Percentiles rank a stretch among this genome's conserved stretches.
phyloP scores from a whole-genome alignment of 2,797 vertebrate species.

The Pristis pectinata region DNA sequence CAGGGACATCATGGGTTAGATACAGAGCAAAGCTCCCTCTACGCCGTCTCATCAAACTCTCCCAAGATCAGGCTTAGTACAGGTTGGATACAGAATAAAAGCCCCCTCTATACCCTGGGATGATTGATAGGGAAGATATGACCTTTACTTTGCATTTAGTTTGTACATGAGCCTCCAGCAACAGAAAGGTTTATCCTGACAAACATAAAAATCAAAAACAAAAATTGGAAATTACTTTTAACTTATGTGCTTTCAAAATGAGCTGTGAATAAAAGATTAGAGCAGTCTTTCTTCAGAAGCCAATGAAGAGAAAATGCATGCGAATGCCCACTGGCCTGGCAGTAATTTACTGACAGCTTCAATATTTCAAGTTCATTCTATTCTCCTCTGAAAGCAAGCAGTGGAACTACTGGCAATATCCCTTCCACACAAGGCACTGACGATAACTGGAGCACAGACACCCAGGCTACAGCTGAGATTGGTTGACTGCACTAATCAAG shows the following conservation, averaged over 20 bases:
- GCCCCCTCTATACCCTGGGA: background rate
- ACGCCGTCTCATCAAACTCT: no score
- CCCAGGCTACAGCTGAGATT: background rate
- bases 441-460: background rate
- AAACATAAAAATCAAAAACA: background rate
- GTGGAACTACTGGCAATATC: background rate
- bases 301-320: background rate
- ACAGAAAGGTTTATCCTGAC: background rate
- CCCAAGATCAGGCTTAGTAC: no score
- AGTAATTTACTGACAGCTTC: background rate
- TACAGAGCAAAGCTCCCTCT: no score
- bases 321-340: background rate
- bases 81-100: no score
- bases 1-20: no score
- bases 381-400: background rate
- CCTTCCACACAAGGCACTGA: background rate
- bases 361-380: background rate
- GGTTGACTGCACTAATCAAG: background rate
- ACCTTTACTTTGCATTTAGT: background rate
- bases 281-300: background rate
- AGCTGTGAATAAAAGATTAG: background rate
- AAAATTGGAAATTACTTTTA: background rate
- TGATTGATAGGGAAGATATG: background rate
- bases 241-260: background rate
- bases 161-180: background rate